Evolutionary conservation across 2,113 vertebrate genomes (phyloP), one percentile per base, ranked within the genome.

Genomic region (Fregetta grallaria): DNA sequence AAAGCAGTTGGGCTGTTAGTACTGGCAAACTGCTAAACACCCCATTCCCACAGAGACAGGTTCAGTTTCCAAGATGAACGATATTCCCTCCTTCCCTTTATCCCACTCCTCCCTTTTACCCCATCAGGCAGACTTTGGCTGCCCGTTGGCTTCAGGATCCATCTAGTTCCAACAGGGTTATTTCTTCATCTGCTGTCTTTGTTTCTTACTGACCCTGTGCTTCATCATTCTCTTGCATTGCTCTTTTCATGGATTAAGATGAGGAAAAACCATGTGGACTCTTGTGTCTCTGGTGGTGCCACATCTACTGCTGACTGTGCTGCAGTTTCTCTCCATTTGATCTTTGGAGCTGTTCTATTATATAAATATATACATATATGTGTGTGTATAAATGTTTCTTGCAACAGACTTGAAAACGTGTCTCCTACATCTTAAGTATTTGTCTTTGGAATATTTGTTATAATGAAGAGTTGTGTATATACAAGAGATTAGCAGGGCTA

Each of bases 241-340:
- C 32, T 85, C 19, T 86, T 52, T 29, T 26, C 9, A 13, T 23
- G 19, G 50, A 42, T 87, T 55, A 66, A 29, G 42, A 40, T 36
- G 30, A 83, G 45, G 44, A 22, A 62, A 89, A 91, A 17, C 1
- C 14, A 8, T 0, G 2, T 16, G 50, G 16, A 27, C 6, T 76
- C 1, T 58, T 0, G 0, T 61, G 23, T 62, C 32, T 66, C n/a
- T 32, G 19, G 11, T 76, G 18, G 13, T 91, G 20, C 18, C 62
- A 6, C 38, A 74, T 30, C 21, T 75, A 22, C 44, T 65, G 32
- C 44, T 86, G 38, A 15, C 53, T 86, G 18, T 61, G 36, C 30
- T 94, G 49, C 27, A 72, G 14, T 49, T 84, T 77, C 63, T 66
- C 36, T 73, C 15, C 10, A 14, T 58, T 76, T 0, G 1, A 11